Conservation (phyloP, 2,113 vertebrate genomes). For the Perognathus longimembris region DNA sequence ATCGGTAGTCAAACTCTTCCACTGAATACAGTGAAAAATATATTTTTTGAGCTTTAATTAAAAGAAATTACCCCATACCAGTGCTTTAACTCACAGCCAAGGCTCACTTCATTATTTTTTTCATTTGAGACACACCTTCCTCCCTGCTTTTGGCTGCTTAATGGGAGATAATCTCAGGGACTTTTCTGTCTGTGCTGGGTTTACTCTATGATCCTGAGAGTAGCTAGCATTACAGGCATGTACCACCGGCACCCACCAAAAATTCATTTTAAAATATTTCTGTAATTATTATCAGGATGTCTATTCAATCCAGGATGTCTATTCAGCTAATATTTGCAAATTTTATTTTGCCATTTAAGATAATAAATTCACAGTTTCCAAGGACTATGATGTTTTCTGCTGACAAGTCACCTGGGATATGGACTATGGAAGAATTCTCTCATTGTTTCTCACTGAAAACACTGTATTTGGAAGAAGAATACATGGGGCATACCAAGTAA, state of each 20-base stretch:
- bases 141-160: no score
- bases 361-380: background rate
- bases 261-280: background rate
- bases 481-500: rapidly evolving
- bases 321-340: background rate
- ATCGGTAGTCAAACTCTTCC: background rate
- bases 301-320: no score
- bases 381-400: background rate
- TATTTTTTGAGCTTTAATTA: no score
- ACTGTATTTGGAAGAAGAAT: background rate
- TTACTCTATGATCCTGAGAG: no score
- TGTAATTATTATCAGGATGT: background rate
- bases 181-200: no score
- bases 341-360: background rate
- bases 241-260: background rate
- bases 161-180: no score
- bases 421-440: background rate
- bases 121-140: no score
- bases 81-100: no score
- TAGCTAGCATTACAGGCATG: no score
- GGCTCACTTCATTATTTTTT: no score
- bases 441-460: background rate
- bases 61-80: no score
- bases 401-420: rapidly evolving
- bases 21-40: no score